Base-by-base conservation (phyloP, 2,888 invertebrate genomes). In the Pyrgus malvae region DNA sequence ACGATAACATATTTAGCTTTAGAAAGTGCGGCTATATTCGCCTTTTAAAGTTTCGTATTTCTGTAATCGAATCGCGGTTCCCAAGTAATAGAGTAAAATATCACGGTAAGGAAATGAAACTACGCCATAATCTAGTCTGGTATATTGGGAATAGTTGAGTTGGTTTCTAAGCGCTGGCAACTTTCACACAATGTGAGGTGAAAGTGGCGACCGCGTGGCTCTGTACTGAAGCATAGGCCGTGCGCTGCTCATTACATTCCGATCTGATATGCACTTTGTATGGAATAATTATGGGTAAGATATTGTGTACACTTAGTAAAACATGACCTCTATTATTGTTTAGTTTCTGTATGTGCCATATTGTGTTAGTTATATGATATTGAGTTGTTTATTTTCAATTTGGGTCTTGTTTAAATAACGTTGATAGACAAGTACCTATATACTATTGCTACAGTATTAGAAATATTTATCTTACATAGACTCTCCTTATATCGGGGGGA, bases 181-280 rank as follows among this genome's bases (percentile, higher is more conserved):
- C 88, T 88, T 88, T 88, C 88, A 76, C 85, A 78, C 76, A 74
- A 71, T 66, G 76, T 70, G 70, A 67, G 86, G 88, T 80, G 89
- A 88, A 88, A 89, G 88, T 88, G 75, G 76, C 77, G 75, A 74
- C 73, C 71, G 77, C 59, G 65, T 65, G 38, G 58, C 59, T 78
- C 82, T 72, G 70, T 73, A 76, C 78, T 38, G 53, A 33, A 17
- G 41, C 19, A 74, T 75, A 67, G 77, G 77, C 80, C 72, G 68
- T 73, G 74, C n/a, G n/a, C n/a, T n/a, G n/a, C n/a, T n/a, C 78
- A 74, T 76, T 77, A 80, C 83, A 80, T 82, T 81, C 80, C 81
- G 70, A 80, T 76, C 75, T 73, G 77, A 81, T 80, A 80, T 74
- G 72, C 72, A 73, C 69, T 74, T 74, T 72, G 76, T 74, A 78